These are phyloP conservation scores for Drosophila tani DNA, from an alignment of 1,140 invertebrate species.

Conservation along the genomic window DNA sequence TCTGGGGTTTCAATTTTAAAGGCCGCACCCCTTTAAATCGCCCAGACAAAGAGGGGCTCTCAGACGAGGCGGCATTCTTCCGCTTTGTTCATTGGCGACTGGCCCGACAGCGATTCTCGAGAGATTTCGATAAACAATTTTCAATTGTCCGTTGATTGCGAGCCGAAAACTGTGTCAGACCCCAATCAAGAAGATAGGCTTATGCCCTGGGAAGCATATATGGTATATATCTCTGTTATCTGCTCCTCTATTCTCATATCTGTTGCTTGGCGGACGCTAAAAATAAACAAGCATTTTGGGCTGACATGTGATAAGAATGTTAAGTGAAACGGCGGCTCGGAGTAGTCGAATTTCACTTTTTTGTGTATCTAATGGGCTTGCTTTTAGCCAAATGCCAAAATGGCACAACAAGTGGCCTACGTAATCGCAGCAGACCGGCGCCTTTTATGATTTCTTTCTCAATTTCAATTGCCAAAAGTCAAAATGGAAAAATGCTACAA, in stretches of 20 bases:
- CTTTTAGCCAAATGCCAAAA: slow-evolving; percentile 17
- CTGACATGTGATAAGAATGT: slow-evolving; percentile 54
- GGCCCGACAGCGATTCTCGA: slow-evolving; percentile 19
- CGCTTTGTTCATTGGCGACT: slow-evolving; percentile 40
- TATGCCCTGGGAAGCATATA: slow-evolving; percentile 14
- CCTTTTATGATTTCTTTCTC: slow-evolving; percentile 42
- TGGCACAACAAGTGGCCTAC: slow-evolving; percentile 39
- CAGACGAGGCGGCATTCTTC: slow-evolving; percentile 18
- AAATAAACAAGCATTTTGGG: slow-evolving; percentile 38
- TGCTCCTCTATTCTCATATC: slow-evolving; percentile 31
- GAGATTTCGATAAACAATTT: slow-evolving; percentile 56
- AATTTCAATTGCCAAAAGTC: slow-evolving; percentile 28
- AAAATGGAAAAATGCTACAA: slow-evolving; percentile 11
- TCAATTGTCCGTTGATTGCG: slow-evolving; percentile 59
- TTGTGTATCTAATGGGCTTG: slow-evolving; percentile 31
- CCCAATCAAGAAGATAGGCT: slow-evolving; percentile 55
- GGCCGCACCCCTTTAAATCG: slow-evolving; percentile 23
- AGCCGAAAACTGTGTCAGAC: slow-evolving; percentile 57
- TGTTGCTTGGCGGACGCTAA: slow-evolving; percentile 17
- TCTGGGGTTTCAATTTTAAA: slow-evolving; percentile 11
- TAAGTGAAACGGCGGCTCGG: slow-evolving; percentile 40
- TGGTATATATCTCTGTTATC: slow-evolving; percentile 15
- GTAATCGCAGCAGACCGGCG: slow-evolving; percentile 25
- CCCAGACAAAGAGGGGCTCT: slow-evolving; percentile 20
- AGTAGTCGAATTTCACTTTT: slow-evolving; percentile 50